Evolutionary conservation across 2,797 vertebrate genomes (phyloP).

Genomic region (Pseudochaenichthys georgianus): DNA sequence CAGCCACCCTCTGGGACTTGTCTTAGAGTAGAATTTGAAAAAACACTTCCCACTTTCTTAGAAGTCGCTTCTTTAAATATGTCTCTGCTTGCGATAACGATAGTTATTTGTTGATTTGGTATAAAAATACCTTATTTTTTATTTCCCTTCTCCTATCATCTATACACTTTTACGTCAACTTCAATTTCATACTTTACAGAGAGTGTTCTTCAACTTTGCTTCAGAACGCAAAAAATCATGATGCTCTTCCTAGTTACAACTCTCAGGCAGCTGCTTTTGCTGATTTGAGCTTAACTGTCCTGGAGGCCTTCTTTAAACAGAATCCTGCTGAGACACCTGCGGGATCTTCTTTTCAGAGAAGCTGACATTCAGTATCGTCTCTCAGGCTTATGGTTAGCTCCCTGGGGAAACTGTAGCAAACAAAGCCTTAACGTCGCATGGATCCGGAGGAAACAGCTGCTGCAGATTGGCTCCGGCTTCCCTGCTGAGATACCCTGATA

Average conservation of each 20-base stretch:
- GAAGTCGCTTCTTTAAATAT: constrained; percentile 47
- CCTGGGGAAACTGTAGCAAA: constrained; percentile 56
- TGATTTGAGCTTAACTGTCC: constrained; percentile 46
- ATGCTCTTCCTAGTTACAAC: constrained; percentile 28
- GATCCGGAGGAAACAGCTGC: constrained; percentile 56
- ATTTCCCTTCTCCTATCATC: constrained; percentile 20
- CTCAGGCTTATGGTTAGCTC: constrained; percentile 60
- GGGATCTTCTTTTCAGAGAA: constrained; percentile 56
- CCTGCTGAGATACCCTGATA: constrained; percentile 68
- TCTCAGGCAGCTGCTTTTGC: constrained; percentile 35
- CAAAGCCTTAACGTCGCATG: constrained; percentile 55
- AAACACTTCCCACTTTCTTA: constrained; percentile 41
- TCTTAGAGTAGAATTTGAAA: constrained; percentile 49
- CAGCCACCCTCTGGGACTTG: constrained; percentile 53
- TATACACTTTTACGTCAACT: constrained; percentile 30
- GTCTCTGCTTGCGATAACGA: constrained; percentile 14
- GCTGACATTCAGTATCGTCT: constrained; percentile 64
- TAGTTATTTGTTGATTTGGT: constrained; percentile 26
- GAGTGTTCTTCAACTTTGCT: constrained; percentile 18
- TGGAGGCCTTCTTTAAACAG: constrained; percentile 55
- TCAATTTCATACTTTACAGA: constrained; percentile 29
- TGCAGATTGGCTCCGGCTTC: constrained; percentile 51
- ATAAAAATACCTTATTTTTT: constrained; percentile 46
- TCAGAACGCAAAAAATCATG: constrained; percentile 38
- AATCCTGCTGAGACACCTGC: constrained; percentile 63